Evolutionary conservation across 1,140 invertebrate species (phyloP).

Genomic region (Drosophila arizonae): DNA sequence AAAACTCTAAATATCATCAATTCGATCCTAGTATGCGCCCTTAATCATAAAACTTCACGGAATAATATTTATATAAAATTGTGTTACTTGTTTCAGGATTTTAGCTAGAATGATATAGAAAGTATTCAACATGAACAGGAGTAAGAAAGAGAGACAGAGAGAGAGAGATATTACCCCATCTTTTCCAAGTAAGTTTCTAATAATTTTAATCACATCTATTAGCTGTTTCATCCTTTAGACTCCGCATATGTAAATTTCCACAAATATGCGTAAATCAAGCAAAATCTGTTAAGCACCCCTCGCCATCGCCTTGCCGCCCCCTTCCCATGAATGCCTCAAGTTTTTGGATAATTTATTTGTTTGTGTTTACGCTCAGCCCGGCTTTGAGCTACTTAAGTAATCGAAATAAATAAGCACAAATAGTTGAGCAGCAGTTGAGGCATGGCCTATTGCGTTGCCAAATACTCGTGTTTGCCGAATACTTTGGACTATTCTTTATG

Average conservation of each 20-base stretch:
- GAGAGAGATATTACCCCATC: too few relatives aligned
- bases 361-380: conserved; percentile 34
- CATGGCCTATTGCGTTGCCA: neutral
- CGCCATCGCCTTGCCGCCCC: too few relatives aligned
- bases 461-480: too few relatives aligned
- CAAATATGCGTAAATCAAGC: neutral
- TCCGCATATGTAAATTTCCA: neutral
- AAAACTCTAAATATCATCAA: too few relatives aligned
- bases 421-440: conserved; percentile 4
- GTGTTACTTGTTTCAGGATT: too few relatives aligned
- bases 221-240: neutral
- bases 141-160: neutral
- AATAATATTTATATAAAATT: too few relatives aligned
- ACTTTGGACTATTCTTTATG: neutral
- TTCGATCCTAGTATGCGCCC: too few relatives aligned
- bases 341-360: conserved; percentile 22
- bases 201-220: neutral
- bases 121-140: neutral
- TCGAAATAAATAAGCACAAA: conserved; percentile 58
- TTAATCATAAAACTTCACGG: too few relatives aligned
- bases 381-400: conserved; percentile 59
- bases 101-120: too few relatives aligned
- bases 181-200: neutral
- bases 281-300: too few relatives aligned
- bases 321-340: too few relatives aligned